A percentile compares a stretch with the other conserved stretches of the same genome.
Evolutionary conservation across 2,888 invertebrate genomes (phyloP).

Genomic region (Drosophila algonquin): DNA sequence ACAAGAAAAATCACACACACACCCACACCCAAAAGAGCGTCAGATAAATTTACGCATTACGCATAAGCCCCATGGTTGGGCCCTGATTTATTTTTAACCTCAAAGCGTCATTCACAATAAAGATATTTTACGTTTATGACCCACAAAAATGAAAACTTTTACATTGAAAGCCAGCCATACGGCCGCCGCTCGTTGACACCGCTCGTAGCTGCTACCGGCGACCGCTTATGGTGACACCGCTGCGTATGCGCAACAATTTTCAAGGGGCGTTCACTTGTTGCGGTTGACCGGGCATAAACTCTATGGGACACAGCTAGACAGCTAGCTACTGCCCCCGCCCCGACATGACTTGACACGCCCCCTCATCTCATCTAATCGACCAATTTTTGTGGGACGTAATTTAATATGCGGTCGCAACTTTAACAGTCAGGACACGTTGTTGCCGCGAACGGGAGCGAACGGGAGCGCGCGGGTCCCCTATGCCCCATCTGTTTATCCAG

Average conservation of each 20-base stretch:
- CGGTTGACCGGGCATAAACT: slow-evolving; percentile 54
- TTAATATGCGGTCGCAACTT: slow-evolving; percentile 69
- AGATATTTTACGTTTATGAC: slow-evolving; percentile 66
- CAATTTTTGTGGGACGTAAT: slow-evolving; percentile 68
- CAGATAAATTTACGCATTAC: slow-evolving; percentile 59
- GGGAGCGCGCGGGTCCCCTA: not conserved
- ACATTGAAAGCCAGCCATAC: slow-evolving; percentile 39
- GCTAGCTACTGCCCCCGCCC: not conserved
- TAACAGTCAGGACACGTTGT: slow-evolving; percentile 70
- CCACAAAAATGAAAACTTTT: slow-evolving; percentile 63
- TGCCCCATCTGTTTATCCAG: slow-evolving; percentile 29
- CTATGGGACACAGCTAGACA: slow-evolving; percentile 47
- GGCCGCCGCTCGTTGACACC: slow-evolving; percentile 26
- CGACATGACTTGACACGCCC: slow-evolving; percentile 9
- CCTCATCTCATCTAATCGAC: slow-evolving; percentile 56
- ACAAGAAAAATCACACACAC: slow-evolving; percentile 2
- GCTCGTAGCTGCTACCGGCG: slow-evolving; percentile 4
- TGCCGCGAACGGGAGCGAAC: slow-evolving; percentile 22
- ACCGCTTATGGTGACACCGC: slow-evolving; percentile 37
- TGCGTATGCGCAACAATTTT: slow-evolving; percentile 78
- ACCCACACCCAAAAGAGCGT: slow-evolving; percentile 17
- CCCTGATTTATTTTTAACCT: slow-evolving; percentile 76
- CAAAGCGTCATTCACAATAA: slow-evolving; percentile 74
- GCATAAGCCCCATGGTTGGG: slow-evolving; percentile 59
- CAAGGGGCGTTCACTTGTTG: slow-evolving; percentile 59